phyloP scores from a whole-genome alignment of 2,888 invertebrate species.

The Brachylomia viminalis region DNA sequence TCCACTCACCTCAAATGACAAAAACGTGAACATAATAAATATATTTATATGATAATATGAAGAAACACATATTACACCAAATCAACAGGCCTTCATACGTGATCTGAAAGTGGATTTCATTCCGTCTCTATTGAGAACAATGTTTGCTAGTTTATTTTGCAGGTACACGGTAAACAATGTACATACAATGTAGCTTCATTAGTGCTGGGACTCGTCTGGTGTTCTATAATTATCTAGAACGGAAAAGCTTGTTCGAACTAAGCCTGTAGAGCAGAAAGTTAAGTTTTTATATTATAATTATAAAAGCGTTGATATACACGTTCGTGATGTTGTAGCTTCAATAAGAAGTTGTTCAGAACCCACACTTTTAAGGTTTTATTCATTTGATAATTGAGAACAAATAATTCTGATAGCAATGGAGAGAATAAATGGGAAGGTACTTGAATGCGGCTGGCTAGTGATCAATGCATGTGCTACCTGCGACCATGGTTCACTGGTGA shows the following conservation, averaged over 20 bases:
- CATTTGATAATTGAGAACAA: not conserved
- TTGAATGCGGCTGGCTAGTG: not conserved
- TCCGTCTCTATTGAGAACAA: conserved; percentile 46
- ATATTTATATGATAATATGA: conserved; percentile 47
- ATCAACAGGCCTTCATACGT: conserved; percentile 66
- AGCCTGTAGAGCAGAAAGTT: not conserved
- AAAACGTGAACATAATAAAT: conserved; percentile 50
- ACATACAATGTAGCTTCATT: conserved; percentile 46
- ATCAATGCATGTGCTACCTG: conserved; percentile 16
- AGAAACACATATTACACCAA: conserved; percentile 61
- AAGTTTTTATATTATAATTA: conserved; percentile 6
- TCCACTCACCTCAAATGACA: conserved; percentile 28
- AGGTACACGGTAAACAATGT: conserved; percentile 51
- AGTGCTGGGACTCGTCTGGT: conserved; percentile 21
- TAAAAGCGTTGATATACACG: conserved; percentile 5
- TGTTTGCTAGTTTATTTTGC: conserved; percentile 52
- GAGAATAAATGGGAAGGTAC: not conserved
- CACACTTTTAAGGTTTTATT: not conserved
- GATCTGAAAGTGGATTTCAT: conserved; percentile 59
- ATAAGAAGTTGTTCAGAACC: not conserved
- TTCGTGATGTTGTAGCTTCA: not conserved
- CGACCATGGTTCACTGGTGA: conserved; percentile 33
- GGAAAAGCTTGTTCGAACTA: conserved; percentile 30
- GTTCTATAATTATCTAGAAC: conserved; percentile 39
- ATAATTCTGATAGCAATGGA: not conserved